These are phyloP conservation scores for Antheraea yamamai DNA, from an alignment of 2,888 invertebrate species.

Conservation along the genomic window DNA sequence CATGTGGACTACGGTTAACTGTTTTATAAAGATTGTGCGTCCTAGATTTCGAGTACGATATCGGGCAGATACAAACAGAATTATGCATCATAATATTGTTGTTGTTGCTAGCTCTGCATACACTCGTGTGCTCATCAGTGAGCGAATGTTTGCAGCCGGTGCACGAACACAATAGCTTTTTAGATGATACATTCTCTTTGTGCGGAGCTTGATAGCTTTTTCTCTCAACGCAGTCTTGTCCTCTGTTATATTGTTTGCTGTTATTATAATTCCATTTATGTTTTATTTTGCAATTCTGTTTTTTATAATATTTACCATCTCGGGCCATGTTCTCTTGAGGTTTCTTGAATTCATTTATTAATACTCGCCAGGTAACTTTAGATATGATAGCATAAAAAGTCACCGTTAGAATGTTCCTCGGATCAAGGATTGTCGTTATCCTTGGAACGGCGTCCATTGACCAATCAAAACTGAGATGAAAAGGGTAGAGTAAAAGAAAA, in stretches of 20 bases:
- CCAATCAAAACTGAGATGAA: slow-evolving; percentile 97
- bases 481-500: slow-evolving; percentile 92
- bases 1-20: slow-evolving; percentile 67
- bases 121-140: slow-evolving; percentile 85
- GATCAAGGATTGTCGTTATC: slow-evolving; percentile 89
- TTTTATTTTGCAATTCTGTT: slow-evolving; percentile 68
- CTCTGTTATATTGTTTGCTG: slow-evolving; percentile 65
- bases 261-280: slow-evolving; percentile 70
- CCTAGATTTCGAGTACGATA: slow-evolving; percentile 55
- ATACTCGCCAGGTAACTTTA: slow-evolving; percentile 67
- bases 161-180: slow-evolving; percentile 80
- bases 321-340: slow-evolving; percentile 56
- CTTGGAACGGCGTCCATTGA: slow-evolving; percentile 98
- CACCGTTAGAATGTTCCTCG: slow-evolving; percentile 88
- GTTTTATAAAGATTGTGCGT: slow-evolving; percentile 52
- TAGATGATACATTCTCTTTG: slow-evolving; percentile 65
- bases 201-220: slow-evolving; percentile 65
- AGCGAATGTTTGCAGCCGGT: slow-evolving; percentile 86
- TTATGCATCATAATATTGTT: slow-evolving; percentile 84
- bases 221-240: slow-evolving; percentile 68
- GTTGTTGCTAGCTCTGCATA: slow-evolving; percentile 87
- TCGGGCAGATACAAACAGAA: slow-evolving; percentile 73
- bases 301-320: slow-evolving; percentile 68
- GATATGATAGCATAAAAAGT: slow-evolving; percentile 86
- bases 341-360: slow-evolving; percentile 65